Evolutionary conservation across 1,140 invertebrate species (phyloP).

Genomic region (Samia ricini): DNA sequence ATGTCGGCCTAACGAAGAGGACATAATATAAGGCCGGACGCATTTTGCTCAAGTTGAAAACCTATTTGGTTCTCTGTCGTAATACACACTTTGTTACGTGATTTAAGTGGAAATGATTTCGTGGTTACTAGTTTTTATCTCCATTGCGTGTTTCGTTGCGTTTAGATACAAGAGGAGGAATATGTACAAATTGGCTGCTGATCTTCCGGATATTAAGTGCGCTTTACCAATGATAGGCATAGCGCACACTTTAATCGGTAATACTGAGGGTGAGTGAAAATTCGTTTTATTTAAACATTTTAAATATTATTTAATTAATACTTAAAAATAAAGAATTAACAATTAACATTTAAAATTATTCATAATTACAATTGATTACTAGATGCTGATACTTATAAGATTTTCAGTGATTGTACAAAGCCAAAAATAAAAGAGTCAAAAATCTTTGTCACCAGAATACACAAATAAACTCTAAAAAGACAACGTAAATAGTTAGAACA

Average conservation of each 20-base stretch:
- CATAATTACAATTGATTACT: too few relatives aligned
- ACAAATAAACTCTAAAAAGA: background rate
- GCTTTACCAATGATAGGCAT: slow-evolving; percentile 46
- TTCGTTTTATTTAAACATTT: background rate
- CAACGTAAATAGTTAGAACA: background rate
- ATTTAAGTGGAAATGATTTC: slow-evolving; percentile 36
- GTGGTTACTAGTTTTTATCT: slow-evolving; percentile 30
- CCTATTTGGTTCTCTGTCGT: background rate
- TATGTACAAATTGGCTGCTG: slow-evolving; percentile 47
- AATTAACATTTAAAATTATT: too few relatives aligned
- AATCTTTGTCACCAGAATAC: too few relatives aligned
- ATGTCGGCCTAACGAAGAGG: background rate
- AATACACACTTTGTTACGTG: background rate
- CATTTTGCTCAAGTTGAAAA: background rate
- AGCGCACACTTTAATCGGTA: slow-evolving; percentile 38
- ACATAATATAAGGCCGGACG: background rate
- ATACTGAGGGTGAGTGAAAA: slow-evolving; percentile 42
- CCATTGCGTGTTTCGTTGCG: slow-evolving; percentile 34
- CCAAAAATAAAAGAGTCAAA: too few relatives aligned
- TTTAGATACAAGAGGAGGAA: slow-evolving; percentile 44
- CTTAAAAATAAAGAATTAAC: too few relatives aligned
- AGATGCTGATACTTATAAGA: too few relatives aligned
- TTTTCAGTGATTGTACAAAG: too few relatives aligned
- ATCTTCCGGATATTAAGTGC: slow-evolving; percentile 19
- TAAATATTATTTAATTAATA: too few relatives aligned